A percentile compares a stretch with the other conserved stretches of the same genome.
phyloP scores from a whole-genome alignment of 2,888 invertebrate genomes.

The Lacanobia wlatinum region DNA sequence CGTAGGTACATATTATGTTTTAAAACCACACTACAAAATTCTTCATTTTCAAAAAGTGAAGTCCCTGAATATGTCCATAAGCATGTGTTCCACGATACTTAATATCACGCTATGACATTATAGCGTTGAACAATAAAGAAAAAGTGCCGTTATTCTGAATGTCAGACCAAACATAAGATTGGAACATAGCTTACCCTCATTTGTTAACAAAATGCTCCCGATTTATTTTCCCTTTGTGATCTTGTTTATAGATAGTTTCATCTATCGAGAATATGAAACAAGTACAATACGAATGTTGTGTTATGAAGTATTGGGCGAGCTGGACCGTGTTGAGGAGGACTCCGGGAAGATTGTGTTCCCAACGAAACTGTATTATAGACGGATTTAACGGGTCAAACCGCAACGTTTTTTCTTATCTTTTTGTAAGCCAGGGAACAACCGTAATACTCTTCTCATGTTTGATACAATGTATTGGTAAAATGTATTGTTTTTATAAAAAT shows the following conservation, averaged over 20 bases:
- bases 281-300: slow-evolving; percentile 61
- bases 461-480: slow-evolving; percentile 26
- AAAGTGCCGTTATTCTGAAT: slow-evolving; percentile 69
- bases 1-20: too few species aligned
- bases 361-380: slow-evolving; percentile 44
- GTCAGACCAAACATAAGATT: slow-evolving; percentile 77
- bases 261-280: slow-evolving; percentile 74
- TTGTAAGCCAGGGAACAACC: slow-evolving; percentile 23
- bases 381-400: slow-evolving; percentile 50
- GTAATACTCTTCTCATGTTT: slow-evolving; percentile 27
- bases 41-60: too few species aligned
- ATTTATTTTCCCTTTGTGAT: slow-evolving; percentile 81
- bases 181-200: slow-evolving; percentile 80
- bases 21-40: background rate
- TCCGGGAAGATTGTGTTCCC: slow-evolving; percentile 38
- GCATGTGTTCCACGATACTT: slow-evolving; percentile 29
- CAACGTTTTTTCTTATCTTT: slow-evolving; percentile 45
- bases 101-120: slow-evolving; percentile 64
- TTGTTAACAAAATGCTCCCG: slow-evolving; percentile 80
- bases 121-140: slow-evolving; percentile 67
- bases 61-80: background rate
- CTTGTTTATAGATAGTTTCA: slow-evolving; percentile 77
- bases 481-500: slow-evolving; percentile 28
- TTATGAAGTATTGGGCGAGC: slow-evolving; percentile 54
- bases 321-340: slow-evolving; percentile 40